phyloP scores from a whole-genome alignment of 2,888 invertebrate species.

The Sarcophaga carnaria region DNA sequence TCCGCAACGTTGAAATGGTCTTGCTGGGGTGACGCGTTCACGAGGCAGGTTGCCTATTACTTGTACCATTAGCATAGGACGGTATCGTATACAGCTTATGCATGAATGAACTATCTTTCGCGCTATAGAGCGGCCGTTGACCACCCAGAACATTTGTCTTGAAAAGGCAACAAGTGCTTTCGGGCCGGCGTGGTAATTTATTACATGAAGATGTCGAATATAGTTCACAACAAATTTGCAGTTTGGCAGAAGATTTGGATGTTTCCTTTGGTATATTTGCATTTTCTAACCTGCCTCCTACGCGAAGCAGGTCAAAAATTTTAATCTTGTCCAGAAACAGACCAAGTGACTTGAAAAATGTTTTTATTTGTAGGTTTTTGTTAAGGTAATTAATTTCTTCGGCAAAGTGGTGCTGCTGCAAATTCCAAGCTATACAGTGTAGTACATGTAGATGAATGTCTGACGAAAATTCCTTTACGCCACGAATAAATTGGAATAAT shows the following conservation, averaged over 20 bases:
- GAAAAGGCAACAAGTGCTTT: constrained; percentile 31
- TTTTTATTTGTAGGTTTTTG: too few species aligned
- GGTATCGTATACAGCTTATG: constrained; percentile 11
- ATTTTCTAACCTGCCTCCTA: constrained; percentile 51
- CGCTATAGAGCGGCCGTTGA: background rate
- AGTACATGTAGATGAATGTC: too few species aligned
- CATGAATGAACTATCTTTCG: constrained; percentile 13
- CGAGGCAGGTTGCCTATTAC: constrained; percentile 12
- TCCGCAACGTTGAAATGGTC: constrained; percentile 25
- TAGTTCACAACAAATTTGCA: constrained; percentile 31
- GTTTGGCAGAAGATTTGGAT: too few species aligned
- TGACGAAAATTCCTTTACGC: background rate
- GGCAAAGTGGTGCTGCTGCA: too few species aligned
- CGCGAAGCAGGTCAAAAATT: background rate
- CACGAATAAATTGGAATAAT: background rate
- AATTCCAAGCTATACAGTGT: too few species aligned
- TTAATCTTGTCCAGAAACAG: too few species aligned
- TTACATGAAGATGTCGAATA: background rate
- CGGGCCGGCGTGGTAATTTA: too few species aligned
- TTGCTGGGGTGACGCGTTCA: constrained; percentile 15
- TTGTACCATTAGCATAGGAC: constrained; percentile 24
- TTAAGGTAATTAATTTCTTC: too few species aligned
- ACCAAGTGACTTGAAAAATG: too few species aligned
- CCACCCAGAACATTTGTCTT: constrained; percentile 1
- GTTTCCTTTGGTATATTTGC: constrained; percentile 24